Evolutionary conservation across 2,888 invertebrate species (phyloP).

Genomic region (Axea sp.): DNA sequence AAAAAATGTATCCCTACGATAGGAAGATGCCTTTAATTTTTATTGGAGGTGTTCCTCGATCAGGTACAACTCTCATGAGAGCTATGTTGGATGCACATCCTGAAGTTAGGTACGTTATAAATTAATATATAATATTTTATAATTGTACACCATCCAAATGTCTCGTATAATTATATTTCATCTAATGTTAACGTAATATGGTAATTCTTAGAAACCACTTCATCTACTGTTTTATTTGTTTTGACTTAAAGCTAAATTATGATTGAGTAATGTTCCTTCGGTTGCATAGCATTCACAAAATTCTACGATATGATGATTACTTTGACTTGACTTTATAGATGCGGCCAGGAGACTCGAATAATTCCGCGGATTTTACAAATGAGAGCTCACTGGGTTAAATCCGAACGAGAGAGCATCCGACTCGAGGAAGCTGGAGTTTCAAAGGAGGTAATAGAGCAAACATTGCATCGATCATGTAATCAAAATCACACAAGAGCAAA

Average conservation of each 20-base stretch:
- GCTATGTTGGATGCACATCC: conserved; percentile 99
- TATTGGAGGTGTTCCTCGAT: conserved; percentile 98
- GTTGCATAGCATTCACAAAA: too few relatives aligned
- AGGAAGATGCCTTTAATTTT: conserved; percentile 96
- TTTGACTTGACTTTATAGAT: conserved; percentile 80
- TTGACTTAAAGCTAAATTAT: too few relatives aligned
- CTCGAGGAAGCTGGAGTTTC: conserved; percentile 96
- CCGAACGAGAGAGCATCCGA: conserved; percentile 93
- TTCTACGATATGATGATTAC: conserved; percentile 28
- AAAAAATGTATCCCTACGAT: conserved; percentile 87
- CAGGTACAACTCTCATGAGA: conserved; percentile 97
- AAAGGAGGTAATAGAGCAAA: conserved; percentile 83
- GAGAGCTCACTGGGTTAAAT: conserved; percentile 96
- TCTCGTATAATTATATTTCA: too few relatives aligned
- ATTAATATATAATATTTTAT: not conserved
- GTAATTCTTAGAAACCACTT: too few relatives aligned
- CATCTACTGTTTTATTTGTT: too few relatives aligned
- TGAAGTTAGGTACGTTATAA: conserved; percentile 88
- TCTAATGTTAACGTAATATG: too few relatives aligned
- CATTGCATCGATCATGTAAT: conserved; percentile 48
- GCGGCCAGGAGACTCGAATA: conserved; percentile 98
- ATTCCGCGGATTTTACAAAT: conserved; percentile 97
- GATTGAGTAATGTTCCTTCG: too few relatives aligned
- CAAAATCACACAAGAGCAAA: conserved; percentile 38
- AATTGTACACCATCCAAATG: too few relatives aligned